Conservation (phyloP, 1,140 invertebrate genomes). For the Diabrotica virgifera region DNA sequence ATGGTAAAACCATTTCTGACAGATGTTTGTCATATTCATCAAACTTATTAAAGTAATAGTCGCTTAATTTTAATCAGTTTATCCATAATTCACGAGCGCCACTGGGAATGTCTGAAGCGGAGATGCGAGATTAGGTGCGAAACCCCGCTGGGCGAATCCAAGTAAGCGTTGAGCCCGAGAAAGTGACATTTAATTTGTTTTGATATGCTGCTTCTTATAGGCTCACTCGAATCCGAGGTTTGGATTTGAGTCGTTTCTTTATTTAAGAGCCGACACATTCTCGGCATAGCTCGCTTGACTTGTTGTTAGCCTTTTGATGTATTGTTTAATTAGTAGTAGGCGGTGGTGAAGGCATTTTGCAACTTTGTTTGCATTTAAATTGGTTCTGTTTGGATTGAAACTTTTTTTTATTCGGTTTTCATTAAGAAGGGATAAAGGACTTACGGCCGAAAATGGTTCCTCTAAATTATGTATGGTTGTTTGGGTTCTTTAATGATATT, state of each 20-base stretch:
- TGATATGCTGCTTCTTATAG: slow-evolving; percentile 21
- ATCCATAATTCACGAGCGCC: slow-evolving; percentile 12
- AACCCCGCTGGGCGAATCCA: slow-evolving; percentile 22
- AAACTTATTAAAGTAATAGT: too few species aligned
- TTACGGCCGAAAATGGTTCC: too few species aligned
- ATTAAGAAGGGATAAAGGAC: too few species aligned
- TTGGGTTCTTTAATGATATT: too few species aligned
- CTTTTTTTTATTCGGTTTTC: neutral
- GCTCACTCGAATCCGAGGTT: neutral
- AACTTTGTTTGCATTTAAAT: neutral
- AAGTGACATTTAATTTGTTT: slow-evolving; percentile 42
- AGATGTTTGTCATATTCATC: too few species aligned
- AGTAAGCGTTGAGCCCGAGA: slow-evolving; percentile 17
- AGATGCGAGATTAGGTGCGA: slow-evolving; percentile 39
- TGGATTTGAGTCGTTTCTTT: slow-evolving; percentile 1
- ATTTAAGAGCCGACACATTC: neutral
- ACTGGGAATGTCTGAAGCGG: slow-evolving; percentile 21
- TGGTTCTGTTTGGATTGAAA: neutral
- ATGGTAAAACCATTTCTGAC: too few species aligned
- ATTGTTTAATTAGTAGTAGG: slow-evolving; percentile 6
- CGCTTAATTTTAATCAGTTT: too few species aligned
- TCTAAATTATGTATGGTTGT: too few species aligned
- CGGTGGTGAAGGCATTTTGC: neutral
- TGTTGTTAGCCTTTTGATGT: neutral
- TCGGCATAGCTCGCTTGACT: neutral